Conservation (phyloP, 2,797 vertebrate species). For the Sarcophilus harrisii region DNA sequence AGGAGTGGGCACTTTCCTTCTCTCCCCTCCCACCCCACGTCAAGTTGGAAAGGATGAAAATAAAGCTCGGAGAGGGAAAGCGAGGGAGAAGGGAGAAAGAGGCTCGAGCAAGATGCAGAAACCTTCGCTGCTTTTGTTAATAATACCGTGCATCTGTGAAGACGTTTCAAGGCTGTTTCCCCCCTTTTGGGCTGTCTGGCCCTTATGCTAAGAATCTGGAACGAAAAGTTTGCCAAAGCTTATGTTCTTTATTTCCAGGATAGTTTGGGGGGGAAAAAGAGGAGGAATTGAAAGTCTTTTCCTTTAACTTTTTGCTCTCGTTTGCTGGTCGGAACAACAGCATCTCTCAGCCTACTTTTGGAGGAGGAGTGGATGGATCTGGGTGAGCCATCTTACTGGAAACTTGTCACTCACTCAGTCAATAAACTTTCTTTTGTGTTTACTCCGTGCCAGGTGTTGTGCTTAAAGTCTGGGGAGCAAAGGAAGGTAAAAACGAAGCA, state of each 20-base stretch:
- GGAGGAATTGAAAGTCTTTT: neutral
- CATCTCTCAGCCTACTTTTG: neutral
- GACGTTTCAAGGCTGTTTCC: neutral
- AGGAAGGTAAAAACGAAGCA: neutral
- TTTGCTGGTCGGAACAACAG: neutral
- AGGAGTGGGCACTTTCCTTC: neutral
- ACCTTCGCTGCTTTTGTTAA: neutral
- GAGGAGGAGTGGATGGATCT: neutral
- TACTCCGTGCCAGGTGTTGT: neutral
- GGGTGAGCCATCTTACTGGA: neutral
- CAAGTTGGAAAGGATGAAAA: neutral
- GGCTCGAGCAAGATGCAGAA: neutral
- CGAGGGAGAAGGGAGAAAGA: neutral
- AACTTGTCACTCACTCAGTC: neutral
- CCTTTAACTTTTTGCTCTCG: neutral
- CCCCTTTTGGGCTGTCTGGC: neutral
- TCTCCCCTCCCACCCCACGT: neutral
- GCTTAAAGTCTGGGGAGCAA: neutral
- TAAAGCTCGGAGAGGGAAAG: neutral
- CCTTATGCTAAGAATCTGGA: neutral
- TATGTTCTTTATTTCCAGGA: conserved; percentile 65
- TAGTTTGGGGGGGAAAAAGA: conserved; percentile 38
- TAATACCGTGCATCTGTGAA: neutral
- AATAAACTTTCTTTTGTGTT: neutral
- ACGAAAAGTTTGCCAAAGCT: conserved; percentile 47